A percentile compares a stretch with the other conserved stretches of the same genome.
phyloP scores from a whole-genome alignment of 2,113 vertebrate genomes.

The Bucco capensis region DNA sequence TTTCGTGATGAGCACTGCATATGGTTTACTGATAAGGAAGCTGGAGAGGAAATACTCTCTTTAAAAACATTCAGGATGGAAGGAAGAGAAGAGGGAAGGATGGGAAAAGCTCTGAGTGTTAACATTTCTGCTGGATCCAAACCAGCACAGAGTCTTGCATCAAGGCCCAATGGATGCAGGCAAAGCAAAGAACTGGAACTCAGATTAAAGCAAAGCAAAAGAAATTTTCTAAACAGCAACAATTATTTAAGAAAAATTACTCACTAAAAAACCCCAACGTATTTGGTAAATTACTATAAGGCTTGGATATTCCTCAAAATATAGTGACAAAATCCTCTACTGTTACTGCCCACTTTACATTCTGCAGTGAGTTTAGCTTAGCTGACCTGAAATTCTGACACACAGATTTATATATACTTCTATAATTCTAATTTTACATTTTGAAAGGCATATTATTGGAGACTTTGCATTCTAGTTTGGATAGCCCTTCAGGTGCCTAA shows the following conservation, averaged over 20 bases:
- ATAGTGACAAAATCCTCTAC: neutral
- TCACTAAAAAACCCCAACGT: fast-evolving
- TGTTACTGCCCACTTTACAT: neutral
- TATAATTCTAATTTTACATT: neutral
- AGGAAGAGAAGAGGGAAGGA: neutral
- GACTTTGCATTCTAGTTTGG: neutral
- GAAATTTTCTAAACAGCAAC: neutral
- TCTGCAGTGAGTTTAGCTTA: neutral
- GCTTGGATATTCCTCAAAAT: neutral
- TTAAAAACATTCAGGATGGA: neutral
- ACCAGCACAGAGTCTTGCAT: neutral
- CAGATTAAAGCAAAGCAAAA: neutral
- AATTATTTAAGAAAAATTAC: neutral
- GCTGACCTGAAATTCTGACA: neutral
- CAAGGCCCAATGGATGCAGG: neutral
- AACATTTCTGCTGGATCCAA: neutral
- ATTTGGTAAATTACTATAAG: neutral
- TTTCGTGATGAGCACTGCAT: neutral
- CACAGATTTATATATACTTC: neutral
- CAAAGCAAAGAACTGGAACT: neutral
- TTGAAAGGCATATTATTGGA: neutral
- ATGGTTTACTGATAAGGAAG: conserved; percentile 11
- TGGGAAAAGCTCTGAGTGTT: neutral
- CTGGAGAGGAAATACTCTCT: neutral
- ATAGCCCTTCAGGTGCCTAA: neutral